Percentiles rank a stretch among this genome's conserved stretches.
Conservation (phyloP, 2,888 invertebrate species). For the Tenthredo notha region DNA sequence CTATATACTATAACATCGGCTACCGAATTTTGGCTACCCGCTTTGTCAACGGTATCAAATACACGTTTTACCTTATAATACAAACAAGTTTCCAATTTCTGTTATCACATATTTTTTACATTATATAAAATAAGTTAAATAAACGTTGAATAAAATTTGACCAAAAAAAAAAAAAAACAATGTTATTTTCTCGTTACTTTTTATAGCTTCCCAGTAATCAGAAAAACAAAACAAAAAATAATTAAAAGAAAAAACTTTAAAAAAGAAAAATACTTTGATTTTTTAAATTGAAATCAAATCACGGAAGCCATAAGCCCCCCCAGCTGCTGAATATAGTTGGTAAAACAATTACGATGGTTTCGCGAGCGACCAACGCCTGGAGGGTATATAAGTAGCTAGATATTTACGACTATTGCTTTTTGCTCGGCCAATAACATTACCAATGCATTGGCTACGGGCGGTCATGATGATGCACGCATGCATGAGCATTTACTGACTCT, state of each 20-base stretch:
- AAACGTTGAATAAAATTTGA: too few relatives aligned
- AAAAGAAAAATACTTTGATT: too few relatives aligned
- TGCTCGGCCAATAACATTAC: conserved; percentile 68
- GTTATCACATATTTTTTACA: too few relatives aligned
- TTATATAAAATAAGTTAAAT: too few relatives aligned
- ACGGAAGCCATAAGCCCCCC: conserved; percentile 52
- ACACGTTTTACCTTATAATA: too few relatives aligned
- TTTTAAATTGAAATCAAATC: conserved; percentile 54
- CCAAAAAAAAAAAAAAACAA: too few relatives aligned
- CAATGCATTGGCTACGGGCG: conserved; percentile 65
- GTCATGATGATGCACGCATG: not conserved
- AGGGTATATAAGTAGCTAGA: conserved; percentile 63
- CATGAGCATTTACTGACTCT: not conserved
- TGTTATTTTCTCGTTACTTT: too few relatives aligned
- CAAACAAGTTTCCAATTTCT: too few relatives aligned
- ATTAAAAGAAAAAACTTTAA: too few relatives aligned
- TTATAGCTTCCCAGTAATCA: too few relatives aligned
- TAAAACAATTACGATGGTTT: conserved; percentile 38
- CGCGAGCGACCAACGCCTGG: too few relatives aligned
- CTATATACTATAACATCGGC: not conserved
- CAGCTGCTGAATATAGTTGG: conserved; percentile 54
- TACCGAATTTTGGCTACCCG: conserved; percentile 60
- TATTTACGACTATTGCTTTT: conserved; percentile 71
- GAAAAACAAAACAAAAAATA: too few relatives aligned
- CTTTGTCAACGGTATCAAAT: conserved; percentile 38